These are phyloP conservation scores for Leguminivora glycinivorella DNA, from an alignment of 1,140 invertebrate species.

Conservation along the genomic window DNA sequence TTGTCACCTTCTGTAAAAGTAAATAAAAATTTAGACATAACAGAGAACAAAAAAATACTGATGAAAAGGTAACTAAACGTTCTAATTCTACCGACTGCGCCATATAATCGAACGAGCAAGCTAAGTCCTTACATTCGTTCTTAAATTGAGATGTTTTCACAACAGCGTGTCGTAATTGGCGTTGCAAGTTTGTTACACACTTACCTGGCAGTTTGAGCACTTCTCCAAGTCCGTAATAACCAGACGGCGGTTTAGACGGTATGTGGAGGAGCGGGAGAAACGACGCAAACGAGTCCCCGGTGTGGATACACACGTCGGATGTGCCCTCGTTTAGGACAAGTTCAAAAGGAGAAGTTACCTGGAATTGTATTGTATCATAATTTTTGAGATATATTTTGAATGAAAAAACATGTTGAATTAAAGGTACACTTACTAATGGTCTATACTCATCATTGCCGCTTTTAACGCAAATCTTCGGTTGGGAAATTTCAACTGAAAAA, in stretches of 20 bases:
- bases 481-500: conserved; percentile 82
- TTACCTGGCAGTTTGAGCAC: conserved; percentile 69
- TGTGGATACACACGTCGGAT: conserved; percentile 80
- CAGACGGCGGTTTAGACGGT: conserved; percentile 80
- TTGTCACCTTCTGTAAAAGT: conserved; percentile 50
- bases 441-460: conserved; percentile 81
- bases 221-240: conserved; percentile 78
- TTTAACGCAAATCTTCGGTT: conserved; percentile 79
- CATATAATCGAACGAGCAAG: too few relatives aligned
- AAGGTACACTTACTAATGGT: conserved; percentile 76
- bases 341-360: conserved; percentile 80
- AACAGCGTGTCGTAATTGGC: not conserved
- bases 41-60: too few relatives aligned
- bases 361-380: conserved; percentile 26
- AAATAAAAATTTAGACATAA: conserved; percentile 5
- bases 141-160: not conserved
- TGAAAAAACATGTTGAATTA: too few relatives aligned
- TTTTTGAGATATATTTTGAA: too few relatives aligned
- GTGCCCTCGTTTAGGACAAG: conserved; percentile 81
- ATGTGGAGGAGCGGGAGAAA: conserved; percentile 78
- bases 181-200: not conserved
- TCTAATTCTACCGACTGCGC: too few relatives aligned
- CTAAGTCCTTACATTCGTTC: too few relatives aligned
- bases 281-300: conserved; percentile 69
- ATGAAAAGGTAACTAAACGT: too few relatives aligned